Evolutionary conservation across 2,888 invertebrate species (phyloP), one percentile per base, ranked within the genome.

Genomic region (Scrobipalpa atriplicella): DNA sequence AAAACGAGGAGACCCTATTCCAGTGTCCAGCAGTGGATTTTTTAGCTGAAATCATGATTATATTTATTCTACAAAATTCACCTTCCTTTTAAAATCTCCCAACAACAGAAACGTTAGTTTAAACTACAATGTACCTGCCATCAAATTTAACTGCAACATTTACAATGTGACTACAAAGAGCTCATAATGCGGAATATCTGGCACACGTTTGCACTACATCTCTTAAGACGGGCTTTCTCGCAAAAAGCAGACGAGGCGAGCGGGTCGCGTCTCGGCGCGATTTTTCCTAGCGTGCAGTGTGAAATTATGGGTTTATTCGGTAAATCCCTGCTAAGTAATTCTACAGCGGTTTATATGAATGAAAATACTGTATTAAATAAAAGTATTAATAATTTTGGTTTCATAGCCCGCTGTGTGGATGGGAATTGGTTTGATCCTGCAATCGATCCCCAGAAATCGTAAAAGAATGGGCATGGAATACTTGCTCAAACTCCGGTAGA

Each of bases 191-290:
- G 19, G 41, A 61, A 41, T 41, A 41, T 8, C 61, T 41, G 10
- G 41, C 11, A 39, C 41, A 41, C 61, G 41, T 60, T 60, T 60
- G 29, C 58, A 58, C 58, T 58, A 58, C 58, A 58, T 58, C 39
- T 60, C 18, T 60, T 60, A 60, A 60, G 39, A 63, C 51, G 29
- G 21, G 18, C 29, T 21, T 47, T 62, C 41, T 63, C 2, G 19
- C 51, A 63, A 52, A 63, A 63, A 52, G 63, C 63, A 52, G 38
- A 51, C 63, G 19, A 47, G 41, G 41, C 43, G 36, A 39, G 18
- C n/a, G 6, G 8, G 10, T 7, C 39, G 18, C 29, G 58, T 58
- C 58, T 8, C 16, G 16, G 36, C 63, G n/a, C 36, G 38, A 52
- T 63, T 63, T 63, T 63, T 63, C 51, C 52, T 19, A 21, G 38